Evolutionary conservation across 1,140 invertebrate genomes (phyloP).

Genomic region (Diachasmimorpha longicaudata): DNA sequence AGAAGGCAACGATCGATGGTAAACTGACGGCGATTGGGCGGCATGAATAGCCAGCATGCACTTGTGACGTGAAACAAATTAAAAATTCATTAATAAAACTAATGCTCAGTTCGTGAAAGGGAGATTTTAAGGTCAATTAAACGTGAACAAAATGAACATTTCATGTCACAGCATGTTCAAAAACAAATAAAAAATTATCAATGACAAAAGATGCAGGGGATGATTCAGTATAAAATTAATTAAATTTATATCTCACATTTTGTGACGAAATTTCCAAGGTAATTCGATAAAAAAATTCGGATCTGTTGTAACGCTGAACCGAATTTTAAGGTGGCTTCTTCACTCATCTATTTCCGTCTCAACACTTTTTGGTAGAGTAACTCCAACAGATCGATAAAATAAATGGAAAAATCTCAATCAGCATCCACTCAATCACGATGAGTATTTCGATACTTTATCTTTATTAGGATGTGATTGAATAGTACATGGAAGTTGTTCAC

Average conservation of each 20-base stretch:
- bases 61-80: neutral
- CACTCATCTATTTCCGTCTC: neutral
- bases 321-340: neutral
- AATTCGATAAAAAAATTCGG: neutral
- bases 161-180: too few species aligned
- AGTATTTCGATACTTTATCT: neutral
- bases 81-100: neutral
- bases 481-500: slow-evolving; percentile 5
- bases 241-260: too few species aligned
- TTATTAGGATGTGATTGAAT: neutral
- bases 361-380: neutral
- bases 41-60: slow-evolving; percentile 17
- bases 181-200: too few species aligned
- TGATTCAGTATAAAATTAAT: too few species aligned
- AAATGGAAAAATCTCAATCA: neutral
- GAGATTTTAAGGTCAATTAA: too few species aligned
- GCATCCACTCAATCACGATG: neutral
- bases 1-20: slow-evolving; percentile 23
- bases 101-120: neutral
- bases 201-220: too few species aligned
- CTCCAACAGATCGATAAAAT: neutral
- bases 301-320: neutral
- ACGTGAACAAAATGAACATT: too few species aligned
- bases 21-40: slow-evolving; percentile 23
- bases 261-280: too few species aligned